phyloP scores from a whole-genome alignment of 2,113 vertebrate species.

The Butastur rufipennis region DNA sequence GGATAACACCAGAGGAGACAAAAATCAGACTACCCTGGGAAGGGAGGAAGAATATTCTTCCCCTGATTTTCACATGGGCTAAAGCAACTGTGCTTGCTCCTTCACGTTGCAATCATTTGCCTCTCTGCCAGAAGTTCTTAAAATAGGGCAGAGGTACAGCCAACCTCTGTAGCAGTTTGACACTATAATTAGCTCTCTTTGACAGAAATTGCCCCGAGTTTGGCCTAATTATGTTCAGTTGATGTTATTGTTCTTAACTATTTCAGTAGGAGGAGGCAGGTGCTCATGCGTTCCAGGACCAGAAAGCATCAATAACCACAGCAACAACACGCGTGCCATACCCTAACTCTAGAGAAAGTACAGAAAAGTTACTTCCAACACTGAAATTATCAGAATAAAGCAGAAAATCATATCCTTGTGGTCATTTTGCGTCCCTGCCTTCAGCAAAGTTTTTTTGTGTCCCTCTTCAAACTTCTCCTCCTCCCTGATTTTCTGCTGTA shows the following conservation, averaged over 20 bases:
- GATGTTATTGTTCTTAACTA: not conserved
- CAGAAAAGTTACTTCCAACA: not conserved
- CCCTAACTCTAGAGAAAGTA: not conserved
- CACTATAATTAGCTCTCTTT: not conserved
- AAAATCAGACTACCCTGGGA: not conserved
- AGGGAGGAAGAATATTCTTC: not conserved
- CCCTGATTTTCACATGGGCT: not conserved
- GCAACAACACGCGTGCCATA: not conserved
- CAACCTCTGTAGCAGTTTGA: not conserved
- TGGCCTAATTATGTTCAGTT: not conserved
- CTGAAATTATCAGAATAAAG: not conserved
- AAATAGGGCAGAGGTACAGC: not conserved
- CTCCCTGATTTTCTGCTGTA: not conserved
- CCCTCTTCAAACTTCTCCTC: not conserved
- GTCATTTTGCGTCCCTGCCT: not conserved
- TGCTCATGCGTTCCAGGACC: not conserved
- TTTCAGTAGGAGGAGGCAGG: not conserved
- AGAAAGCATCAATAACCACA: not conserved
- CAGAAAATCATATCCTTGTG: not conserved
- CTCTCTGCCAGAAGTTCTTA: not conserved
- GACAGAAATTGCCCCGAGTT: not conserved
- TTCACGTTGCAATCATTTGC: not conserved
- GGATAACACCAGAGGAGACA: not conserved
- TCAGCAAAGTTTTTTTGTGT: not conserved
- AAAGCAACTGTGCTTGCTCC: not conserved